phyloP scores from a whole-genome alignment of 1,140 invertebrate genomes.

The Drosophila biarmipes region DNA sequence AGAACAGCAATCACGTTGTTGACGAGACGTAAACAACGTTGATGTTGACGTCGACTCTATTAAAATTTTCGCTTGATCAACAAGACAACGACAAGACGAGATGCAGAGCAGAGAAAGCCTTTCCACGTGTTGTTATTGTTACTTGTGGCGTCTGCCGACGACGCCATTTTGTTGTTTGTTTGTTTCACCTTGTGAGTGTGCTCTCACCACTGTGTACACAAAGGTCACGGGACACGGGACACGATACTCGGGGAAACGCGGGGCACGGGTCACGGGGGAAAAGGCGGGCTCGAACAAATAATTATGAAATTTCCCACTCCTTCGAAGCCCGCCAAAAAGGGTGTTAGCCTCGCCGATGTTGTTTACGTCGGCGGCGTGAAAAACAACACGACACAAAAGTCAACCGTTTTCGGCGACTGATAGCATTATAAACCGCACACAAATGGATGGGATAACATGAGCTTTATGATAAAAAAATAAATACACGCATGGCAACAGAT shows the following conservation, averaged over 20 bases:
- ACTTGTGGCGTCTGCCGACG: constrained; percentile 43
- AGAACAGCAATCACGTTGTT: constrained; percentile 66
- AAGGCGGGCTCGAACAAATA: constrained; percentile 28
- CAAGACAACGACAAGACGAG: constrained; percentile 50
- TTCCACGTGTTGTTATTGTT: constrained; percentile 35
- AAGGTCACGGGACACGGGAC: constrained; percentile 21
- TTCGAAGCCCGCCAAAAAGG: constrained; percentile 33
- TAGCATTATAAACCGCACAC: neutral
- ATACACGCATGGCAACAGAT: neutral
- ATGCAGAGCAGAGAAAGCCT: constrained; percentile 10
- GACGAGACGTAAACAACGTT: constrained; percentile 76
- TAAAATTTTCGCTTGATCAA: constrained; percentile 78
- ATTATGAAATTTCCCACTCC: constrained; percentile 60
- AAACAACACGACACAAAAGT: constrained; percentile 5
- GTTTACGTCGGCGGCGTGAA: constrained; percentile 18
- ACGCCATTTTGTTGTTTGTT: constrained; percentile 69
- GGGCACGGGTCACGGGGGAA: neutral
- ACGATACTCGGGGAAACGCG: too few species aligned
- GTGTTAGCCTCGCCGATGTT: constrained; percentile 14
- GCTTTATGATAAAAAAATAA: neutral
- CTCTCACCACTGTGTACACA: constrained; percentile 46
- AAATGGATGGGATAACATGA: neutral
- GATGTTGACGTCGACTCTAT: constrained; percentile 77
- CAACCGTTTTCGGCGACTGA: neutral
- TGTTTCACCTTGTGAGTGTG: constrained; percentile 44